A percentile compares a stretch with the other conserved stretches of the same genome.
Conservation (phyloP, 2,113 vertebrate species). For the Myanophis thanlyinensis region DNA sequence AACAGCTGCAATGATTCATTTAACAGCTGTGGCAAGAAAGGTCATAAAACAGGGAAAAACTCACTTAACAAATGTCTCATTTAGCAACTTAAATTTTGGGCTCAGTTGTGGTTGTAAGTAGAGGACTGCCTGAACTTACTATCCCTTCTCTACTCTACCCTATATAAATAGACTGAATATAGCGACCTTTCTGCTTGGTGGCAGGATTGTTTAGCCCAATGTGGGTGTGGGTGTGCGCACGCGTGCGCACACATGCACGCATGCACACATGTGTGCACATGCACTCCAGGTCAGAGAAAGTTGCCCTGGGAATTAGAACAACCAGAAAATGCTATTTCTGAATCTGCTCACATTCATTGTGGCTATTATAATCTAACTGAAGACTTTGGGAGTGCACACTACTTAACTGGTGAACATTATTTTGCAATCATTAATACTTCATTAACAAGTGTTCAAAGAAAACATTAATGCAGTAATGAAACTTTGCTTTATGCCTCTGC, state of each 20-base stretch:
- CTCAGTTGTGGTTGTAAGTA: too few relatives aligned
- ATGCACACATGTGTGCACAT: background rate
- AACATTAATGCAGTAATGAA: background rate
- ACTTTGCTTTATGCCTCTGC: background rate
- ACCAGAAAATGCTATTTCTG: background rate
- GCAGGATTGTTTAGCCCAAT: background rate
- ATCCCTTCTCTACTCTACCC: background rate
- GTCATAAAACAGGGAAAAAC: too few relatives aligned
- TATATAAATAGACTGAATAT: background rate
- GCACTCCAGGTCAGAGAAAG: background rate
- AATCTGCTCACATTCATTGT: background rate
- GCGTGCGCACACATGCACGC: too few relatives aligned
- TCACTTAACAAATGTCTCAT: too few relatives aligned
- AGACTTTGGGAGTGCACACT: background rate
- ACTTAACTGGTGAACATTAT: background rate
- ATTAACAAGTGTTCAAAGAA: background rate
- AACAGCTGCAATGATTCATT: too few relatives aligned
- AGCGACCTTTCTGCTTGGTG: background rate
- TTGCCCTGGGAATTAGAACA: background rate
- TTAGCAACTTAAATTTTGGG: too few relatives aligned
- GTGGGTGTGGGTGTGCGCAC: background rate
- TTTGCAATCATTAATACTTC: background rate
- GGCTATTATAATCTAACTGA: background rate
- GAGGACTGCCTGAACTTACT: too few relatives aligned
- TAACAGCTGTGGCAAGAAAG: too few relatives aligned